These are phyloP conservation scores for Erpetoichthys calabaricus DNA, from an alignment of 2,797 vertebrate genomes.

Conservation along the genomic window DNA sequence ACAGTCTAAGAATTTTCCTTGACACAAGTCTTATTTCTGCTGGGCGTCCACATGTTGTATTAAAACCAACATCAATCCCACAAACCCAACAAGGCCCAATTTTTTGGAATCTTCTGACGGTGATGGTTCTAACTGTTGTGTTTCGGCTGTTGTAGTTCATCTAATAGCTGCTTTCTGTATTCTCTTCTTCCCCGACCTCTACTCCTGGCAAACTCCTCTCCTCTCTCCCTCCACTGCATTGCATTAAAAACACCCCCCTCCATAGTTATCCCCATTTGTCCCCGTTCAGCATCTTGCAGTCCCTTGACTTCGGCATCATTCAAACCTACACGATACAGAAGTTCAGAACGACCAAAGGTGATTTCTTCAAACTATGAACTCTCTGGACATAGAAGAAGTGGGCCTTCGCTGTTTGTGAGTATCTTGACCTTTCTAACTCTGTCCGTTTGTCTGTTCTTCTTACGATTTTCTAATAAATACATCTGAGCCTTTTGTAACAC, in stretches of 20 bases:
- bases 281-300: conserved; percentile 98
- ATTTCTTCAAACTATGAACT: conserved; percentile 48
- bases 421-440: not conserved
- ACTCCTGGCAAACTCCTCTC: too few relatives aligned
- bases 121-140: conserved; percentile 30
- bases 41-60: too few relatives aligned
- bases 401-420: conserved; percentile 35
- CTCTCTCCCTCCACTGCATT: conserved; percentile 23
- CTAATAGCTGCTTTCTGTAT: conserved; percentile 46
- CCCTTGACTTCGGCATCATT: conserved; percentile 75
- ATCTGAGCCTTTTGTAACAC: too few relatives aligned
- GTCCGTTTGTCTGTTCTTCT: too few relatives aligned
- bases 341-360: conserved; percentile 52
- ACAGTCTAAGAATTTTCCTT: too few relatives aligned
- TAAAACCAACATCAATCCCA: too few relatives aligned
- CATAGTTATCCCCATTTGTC: conserved; percentile 93
- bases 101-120: conserved; percentile 8
- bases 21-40: too few relatives aligned
- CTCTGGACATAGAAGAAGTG: conserved; percentile 43
- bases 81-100: too few relatives aligned
- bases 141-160: conserved; percentile 28
- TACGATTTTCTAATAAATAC: too few relatives aligned
- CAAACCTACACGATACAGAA: conserved; percentile 69
- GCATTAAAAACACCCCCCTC: conserved; percentile 16
- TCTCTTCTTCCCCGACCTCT: conserved; percentile 31